Base-by-base conservation (phyloP, 2,113 vertebrate species). In the Neofelis nebulosa region DNA sequence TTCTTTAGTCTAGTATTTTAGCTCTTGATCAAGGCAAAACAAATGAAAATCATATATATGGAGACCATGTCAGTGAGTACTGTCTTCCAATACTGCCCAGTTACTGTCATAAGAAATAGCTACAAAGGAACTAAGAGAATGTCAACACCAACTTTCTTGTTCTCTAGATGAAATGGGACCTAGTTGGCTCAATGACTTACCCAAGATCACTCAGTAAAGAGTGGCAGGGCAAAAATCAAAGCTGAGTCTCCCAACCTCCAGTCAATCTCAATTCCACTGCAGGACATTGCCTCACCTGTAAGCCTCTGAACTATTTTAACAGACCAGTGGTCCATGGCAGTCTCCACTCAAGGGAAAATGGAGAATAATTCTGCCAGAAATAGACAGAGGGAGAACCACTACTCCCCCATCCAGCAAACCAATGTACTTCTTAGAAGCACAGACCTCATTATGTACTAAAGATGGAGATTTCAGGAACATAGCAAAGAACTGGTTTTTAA, bases 401-500 rank as follows among this genome's bases (percentile, higher is more conserved):
- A n/a, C 29, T 89, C 7, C 9, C 31, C 27, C 15, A 86, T 66
- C 7, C 74, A 94, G 27, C 31, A 90, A 88, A 76, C 69, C 68
- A 69, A 63, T 31, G 21, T 16, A 74, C 52, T 76, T 95, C 83
- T 90, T 81, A 78, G 61, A 96, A 74, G 9, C 45, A 61, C 4
- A 93, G 81, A 82, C 61, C 31, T 68, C 36, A 93, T 87, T 36
- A 50, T 50, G 94, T 83, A 81, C 36, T 50, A 5, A 87, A 92
- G 82, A 41, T 89, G 16, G 10, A 16, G 94, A 31, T 96, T 96
- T 97, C 90, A 76, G 33, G 38, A 91, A 92, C 27, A 83, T 73
- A 94, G 27, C 74, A 89, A 97, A 87, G 86, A 71, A 78, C 33
- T 89, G 38, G 12, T 87, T 89, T 80, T 89, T 69, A 76, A 96